Evolutionary conservation across 2,113 vertebrate species (phyloP).

Genomic region (Crypturellus undulatus): DNA sequence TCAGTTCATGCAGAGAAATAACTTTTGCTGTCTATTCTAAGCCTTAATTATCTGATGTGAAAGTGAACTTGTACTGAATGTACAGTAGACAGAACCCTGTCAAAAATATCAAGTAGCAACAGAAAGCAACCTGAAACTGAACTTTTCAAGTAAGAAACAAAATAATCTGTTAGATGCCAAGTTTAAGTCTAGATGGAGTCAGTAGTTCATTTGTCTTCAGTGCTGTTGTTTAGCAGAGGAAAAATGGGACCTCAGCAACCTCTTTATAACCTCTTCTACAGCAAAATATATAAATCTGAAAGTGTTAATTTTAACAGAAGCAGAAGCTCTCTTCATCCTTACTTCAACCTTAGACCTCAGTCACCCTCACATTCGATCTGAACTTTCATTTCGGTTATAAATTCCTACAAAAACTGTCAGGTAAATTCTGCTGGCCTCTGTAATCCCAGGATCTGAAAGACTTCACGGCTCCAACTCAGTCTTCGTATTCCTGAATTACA

Average conservation of each 20-base stretch:
- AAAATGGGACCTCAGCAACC: not conserved
- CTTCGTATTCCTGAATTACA: not conserved
- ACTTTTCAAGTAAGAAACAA: conserved; percentile 40
- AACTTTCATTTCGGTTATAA: not conserved
- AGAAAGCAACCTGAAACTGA: conserved; percentile 50
- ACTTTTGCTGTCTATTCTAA: not conserved
- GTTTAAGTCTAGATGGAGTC: not conserved
- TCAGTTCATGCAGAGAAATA: not conserved
- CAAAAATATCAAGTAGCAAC: conserved; percentile 29
- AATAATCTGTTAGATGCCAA: conserved; percentile 38
- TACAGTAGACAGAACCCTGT: conserved; percentile 26
- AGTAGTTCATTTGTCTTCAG: conserved; percentile 13
- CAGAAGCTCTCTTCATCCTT: not conserved
- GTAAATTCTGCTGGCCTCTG: not conserved
- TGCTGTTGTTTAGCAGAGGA: not conserved
- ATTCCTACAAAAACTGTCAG: not conserved
- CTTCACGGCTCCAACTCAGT: not conserved
- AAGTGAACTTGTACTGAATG: not conserved
- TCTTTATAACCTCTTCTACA: not conserved
- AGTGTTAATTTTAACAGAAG: not conserved
- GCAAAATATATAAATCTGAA: not conserved
- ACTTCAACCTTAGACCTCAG: not conserved
- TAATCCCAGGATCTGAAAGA: not conserved
- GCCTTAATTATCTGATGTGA: not conserved
- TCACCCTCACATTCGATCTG: not conserved